phyloP scores from a whole-genome alignment of 1,140 invertebrate species.

The Adoxophyes honmai region DNA sequence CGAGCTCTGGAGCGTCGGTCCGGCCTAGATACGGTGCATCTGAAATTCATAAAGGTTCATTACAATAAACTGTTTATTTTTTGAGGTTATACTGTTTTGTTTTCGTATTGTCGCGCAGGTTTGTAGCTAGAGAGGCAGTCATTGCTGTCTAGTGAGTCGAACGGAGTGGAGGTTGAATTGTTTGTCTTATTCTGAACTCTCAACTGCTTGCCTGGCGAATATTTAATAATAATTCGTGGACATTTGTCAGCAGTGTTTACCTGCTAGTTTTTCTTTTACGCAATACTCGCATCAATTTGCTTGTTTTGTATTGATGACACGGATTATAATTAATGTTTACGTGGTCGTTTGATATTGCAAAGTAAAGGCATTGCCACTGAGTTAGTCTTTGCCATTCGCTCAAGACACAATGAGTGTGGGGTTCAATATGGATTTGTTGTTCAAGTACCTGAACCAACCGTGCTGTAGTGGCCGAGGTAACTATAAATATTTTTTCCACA shows the following conservation, averaged over 20 bases:
- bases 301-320: too few relatives aligned
- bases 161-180: background rate
- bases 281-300: too few relatives aligned
- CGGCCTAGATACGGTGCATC: background rate
- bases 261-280: background rate
- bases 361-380: too few relatives aligned
- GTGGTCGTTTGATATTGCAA: too few relatives aligned
- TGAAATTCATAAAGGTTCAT: constrained; percentile 2
- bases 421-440: too few relatives aligned
- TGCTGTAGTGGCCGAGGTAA: too few relatives aligned
- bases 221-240: background rate
- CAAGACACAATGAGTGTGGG: too few relatives aligned
- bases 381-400: too few relatives aligned
- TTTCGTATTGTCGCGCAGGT: background rate
- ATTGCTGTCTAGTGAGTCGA: too few relatives aligned
- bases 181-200: background rate
- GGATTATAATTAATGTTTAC: background rate
- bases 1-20: background rate
- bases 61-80: constrained; percentile 13
- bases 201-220: background rate
- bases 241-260: background rate
- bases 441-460: too few relatives aligned
- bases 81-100: constrained; percentile 24
- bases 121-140: too few relatives aligned
- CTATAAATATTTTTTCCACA: too few relatives aligned